Base-by-base conservation (phyloP, 2,888 invertebrate genomes). In the Argyra leucocephala region DNA sequence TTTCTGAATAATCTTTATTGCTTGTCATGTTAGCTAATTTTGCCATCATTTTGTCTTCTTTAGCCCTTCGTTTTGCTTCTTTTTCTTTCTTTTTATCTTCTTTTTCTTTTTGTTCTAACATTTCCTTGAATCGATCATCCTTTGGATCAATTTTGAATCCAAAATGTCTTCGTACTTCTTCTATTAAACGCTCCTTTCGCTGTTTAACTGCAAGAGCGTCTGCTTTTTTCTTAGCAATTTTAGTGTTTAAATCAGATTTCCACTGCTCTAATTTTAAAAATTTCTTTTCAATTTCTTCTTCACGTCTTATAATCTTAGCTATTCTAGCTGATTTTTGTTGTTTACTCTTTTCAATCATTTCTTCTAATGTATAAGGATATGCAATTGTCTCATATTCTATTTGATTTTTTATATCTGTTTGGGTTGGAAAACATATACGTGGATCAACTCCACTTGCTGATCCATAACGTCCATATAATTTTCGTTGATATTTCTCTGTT, bases 91-190 rank as follows among this genome's bases (percentile, higher is more conserved):
- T 93, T 79, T 86, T 90, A 72, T 91, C 90, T 76, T 93, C 93
- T 68, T 88, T 89, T 75, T 94, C 93, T 71, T 91, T 89, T 76
- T 90, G 85, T 57, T 84, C 87, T 31, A 96, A 74, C 84, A 93
- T 84, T 75, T 91, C 89, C 73, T 92, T 88, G 80, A 96, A 95
- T 66, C 86, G 83, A 31, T 91, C 91, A 75, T 93, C 95, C 5
- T 84, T 83, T 0, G 89, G 86, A 77, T 93, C 91, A 36, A 96
- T 83, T 68, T 86, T 89, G 75, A 89, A 94, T 1, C 95, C 95
- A 76, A 96, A 92, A 76, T 93, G 90, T 70, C 90, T 82, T 68
- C 91, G 83, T 0, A 96, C 91, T 80, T 96, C 93, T 74, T 92
- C 91, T n/a, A 96, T 84, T 5, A 93, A 75, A 26, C 86, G 83